These are phyloP conservation scores for Iguana delicatissima DNA, from an alignment of 2,797 vertebrate genomes.

Conservation along the genomic window DNA sequence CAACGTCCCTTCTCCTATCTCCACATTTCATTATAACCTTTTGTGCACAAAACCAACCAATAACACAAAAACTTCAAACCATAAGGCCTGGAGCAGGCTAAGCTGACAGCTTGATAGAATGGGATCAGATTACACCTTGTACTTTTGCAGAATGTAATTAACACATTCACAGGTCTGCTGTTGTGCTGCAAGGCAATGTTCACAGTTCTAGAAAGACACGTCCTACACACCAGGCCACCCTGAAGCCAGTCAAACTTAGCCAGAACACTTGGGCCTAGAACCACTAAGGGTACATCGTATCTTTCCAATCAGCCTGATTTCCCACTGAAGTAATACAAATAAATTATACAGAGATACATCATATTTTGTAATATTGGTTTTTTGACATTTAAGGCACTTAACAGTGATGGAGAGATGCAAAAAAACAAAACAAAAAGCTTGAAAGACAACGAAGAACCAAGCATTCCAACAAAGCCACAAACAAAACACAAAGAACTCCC, in stretches of 20 bases:
- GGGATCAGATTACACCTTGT: slow-evolving; percentile 13
- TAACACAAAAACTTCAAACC: neutral
- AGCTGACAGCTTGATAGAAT: slow-evolving; percentile 33
- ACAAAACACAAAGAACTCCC: neutral
- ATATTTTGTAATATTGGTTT: neutral
- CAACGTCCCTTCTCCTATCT: neutral
- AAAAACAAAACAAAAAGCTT: neutral
- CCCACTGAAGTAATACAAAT: neutral
- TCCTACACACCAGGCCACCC: slow-evolving; percentile 12
- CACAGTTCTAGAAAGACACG: slow-evolving; percentile 35
- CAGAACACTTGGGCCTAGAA: slow-evolving; percentile 18
- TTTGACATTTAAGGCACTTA: slow-evolving; percentile 9
- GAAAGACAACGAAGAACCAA: neutral
- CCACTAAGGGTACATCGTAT: neutral
- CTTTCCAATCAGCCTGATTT: neutral
- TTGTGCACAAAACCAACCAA: slow-evolving; percentile 12
- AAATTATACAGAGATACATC: neutral
- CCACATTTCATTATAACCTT: neutral
- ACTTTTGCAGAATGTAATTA: slow-evolving; percentile 41
- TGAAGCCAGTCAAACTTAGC: neutral
- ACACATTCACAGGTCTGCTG: neutral
- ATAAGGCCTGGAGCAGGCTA: slow-evolving; percentile 15
- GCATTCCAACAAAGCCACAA: neutral
- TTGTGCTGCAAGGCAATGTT: slow-evolving; percentile 19
- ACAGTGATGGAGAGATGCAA: neutral